Conservation (phyloP, 2,113 vertebrate genomes). For the Malurus alboscapulatus region DNA sequence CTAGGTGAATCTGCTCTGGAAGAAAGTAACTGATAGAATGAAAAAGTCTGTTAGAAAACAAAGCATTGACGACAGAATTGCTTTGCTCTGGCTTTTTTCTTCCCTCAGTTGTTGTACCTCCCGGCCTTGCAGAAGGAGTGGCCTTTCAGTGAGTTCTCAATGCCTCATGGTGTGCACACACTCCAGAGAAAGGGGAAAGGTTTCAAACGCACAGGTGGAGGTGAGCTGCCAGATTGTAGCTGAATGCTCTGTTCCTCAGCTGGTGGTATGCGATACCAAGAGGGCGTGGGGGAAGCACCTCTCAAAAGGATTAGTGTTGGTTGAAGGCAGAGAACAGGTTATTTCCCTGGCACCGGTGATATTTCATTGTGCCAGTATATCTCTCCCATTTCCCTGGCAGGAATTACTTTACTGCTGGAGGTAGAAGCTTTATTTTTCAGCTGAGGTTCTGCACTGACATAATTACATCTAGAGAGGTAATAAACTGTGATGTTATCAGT, state of each 20-base stretch:
- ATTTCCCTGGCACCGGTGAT: background rate
- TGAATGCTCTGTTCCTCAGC: background rate
- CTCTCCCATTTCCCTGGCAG: background rate
- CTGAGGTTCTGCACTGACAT: background rate
- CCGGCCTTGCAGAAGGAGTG: background rate
- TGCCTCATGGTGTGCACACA: background rate
- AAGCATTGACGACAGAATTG: background rate
- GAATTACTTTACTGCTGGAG: background rate
- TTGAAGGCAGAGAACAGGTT: accelerated
- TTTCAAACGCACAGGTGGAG: background rate
- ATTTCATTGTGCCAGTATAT: background rate
- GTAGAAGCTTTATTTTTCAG: background rate
- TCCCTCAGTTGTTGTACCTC: background rate
- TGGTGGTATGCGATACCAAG: background rate
- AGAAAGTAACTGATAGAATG: background rate
- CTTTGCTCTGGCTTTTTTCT: background rate
- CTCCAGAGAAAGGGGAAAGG: background rate
- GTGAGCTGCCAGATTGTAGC: background rate
- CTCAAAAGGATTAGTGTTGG: background rate
- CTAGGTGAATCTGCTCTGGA: background rate
- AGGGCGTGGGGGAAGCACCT: accelerated
- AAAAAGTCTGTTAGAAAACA: background rate
- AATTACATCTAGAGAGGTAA: background rate
- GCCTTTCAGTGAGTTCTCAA: background rate
- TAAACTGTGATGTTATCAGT: background rate